These are phyloP conservation scores for Brachypterus glaber DNA, from an alignment of 2,888 invertebrate genomes.

Conservation along the genomic window DNA sequence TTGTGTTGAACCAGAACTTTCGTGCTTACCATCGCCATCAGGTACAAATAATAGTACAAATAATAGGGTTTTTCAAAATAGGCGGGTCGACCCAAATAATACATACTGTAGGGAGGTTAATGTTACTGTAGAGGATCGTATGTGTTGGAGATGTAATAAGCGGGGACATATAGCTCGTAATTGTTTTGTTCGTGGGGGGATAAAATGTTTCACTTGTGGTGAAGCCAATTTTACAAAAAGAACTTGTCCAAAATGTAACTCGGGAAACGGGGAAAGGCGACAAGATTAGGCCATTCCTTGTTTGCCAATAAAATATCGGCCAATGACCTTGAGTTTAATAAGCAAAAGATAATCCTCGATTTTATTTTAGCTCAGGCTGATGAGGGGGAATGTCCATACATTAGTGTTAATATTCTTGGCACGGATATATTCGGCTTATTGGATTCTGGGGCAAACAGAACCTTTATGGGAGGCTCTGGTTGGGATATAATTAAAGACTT, in stretches of 20 bases:
- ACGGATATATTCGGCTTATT: neutral
- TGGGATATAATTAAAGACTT: too few species aligned
- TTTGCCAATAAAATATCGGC: neutral
- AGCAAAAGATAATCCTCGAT: neutral
- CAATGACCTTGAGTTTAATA: neutral
- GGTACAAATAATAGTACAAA: too few species aligned
- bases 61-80: too few species aligned
- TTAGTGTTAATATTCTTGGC: neutral
- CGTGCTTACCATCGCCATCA: too few species aligned
- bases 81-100: too few species aligned
- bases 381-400: neutral
- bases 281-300: neutral
- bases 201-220: neutral
- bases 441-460: neutral
- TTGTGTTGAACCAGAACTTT: conserved; percentile 11
- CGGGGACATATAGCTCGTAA: too few species aligned
- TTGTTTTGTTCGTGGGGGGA: too few species aligned
- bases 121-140: too few species aligned
- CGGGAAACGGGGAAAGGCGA: neutral
- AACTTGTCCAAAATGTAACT: too few species aligned
- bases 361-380: neutral
- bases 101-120: too few species aligned
- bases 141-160: neutral
- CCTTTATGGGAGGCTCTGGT: too few species aligned
- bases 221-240: neutral